These are phyloP conservation scores for Papilio xuthus DNA, from an alignment of 1,140 invertebrate species.

Conservation along the genomic window DNA sequence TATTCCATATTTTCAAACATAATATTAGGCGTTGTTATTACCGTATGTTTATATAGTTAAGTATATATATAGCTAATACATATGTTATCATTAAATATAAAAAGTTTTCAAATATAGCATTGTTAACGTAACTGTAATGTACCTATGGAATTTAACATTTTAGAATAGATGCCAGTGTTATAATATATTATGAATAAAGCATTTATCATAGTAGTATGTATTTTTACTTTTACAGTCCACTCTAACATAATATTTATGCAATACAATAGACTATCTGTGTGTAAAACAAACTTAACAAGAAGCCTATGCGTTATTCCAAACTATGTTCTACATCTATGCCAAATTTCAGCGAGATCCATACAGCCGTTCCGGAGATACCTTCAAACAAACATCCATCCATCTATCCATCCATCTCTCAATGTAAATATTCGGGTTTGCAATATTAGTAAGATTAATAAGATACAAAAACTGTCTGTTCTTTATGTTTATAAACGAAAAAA, in stretches of 20 bases:
- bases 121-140: constrained; percentile 54
- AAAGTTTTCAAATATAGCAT: constrained; percentile 31
- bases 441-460: too few relatives aligned
- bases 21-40: neutral
- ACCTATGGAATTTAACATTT: constrained; percentile 60
- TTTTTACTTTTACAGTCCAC: constrained; percentile 39
- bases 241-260: too few relatives aligned
- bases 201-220: constrained; percentile 43
- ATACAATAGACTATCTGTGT: too few relatives aligned
- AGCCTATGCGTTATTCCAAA: too few relatives aligned
- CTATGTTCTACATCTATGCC: too few relatives aligned
- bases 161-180: constrained; percentile 65
- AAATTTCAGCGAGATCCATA: too few relatives aligned
- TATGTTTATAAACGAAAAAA: neutral
- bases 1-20: neutral
- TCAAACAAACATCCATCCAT: too few relatives aligned
- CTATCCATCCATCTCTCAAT: too few relatives aligned
- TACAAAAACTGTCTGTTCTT: too few relatives aligned
- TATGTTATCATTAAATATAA: constrained; percentile 25
- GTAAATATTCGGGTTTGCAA: too few relatives aligned
- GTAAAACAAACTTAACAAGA: too few relatives aligned
- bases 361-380: too few relatives aligned
- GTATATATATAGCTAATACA: constrained; percentile 32
- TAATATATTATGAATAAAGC: constrained; percentile 53
- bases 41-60: constrained; percentile 2